Evolutionary conservation across 2,797 vertebrate genomes (phyloP).

Genomic region (Tadarida brasiliensis): DNA sequence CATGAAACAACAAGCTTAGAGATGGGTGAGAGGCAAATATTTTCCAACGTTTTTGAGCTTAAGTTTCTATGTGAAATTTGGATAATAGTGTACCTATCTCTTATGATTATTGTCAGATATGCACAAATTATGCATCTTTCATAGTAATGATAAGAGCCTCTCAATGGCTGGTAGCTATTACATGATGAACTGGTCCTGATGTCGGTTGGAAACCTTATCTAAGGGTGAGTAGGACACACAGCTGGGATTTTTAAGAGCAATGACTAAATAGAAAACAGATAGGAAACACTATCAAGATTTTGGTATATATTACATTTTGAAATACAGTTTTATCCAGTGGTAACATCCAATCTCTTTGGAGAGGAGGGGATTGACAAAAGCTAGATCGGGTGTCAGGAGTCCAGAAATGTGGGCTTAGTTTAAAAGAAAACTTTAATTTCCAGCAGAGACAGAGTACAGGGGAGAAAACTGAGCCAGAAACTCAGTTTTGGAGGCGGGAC

Average conservation of each 20-base stretch:
- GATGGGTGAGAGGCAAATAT: neutral
- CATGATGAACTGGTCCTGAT: neutral
- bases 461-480: neutral
- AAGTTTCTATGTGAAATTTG: conserved; percentile 3
- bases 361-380: neutral
- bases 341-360: neutral
- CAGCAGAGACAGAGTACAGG: neutral
- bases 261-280: neutral
- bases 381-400: neutral
- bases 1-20: neutral
- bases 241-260: neutral
- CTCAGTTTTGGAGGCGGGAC: neutral
- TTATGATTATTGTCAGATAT: neutral
- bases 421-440: conserved; percentile 14
- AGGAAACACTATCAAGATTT: neutral
- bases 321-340: neutral
- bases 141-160: neutral
- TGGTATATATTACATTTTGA: neutral
- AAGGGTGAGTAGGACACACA: neutral
- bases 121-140: neutral
- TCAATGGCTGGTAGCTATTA: neutral
- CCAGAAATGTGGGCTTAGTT: neutral
- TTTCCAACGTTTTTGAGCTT: neutral
- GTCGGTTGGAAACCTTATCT: neutral
- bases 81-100: neutral